phyloP scores from a whole-genome alignment of 2,113 vertebrate genomes.

The Aspiorhynchus laticeps region DNA sequence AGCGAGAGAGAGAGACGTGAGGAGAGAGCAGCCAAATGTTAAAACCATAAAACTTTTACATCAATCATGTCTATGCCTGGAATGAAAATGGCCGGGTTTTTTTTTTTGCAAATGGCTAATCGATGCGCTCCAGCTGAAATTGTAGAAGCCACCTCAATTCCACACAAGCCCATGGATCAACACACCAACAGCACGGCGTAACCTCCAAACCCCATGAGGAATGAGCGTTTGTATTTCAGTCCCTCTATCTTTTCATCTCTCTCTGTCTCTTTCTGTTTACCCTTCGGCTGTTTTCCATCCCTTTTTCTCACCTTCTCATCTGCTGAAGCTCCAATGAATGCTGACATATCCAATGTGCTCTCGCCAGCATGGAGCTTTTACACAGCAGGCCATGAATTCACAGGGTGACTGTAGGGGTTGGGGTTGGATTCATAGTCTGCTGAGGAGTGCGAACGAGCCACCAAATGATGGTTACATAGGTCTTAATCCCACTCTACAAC shows the following conservation, averaged over 20 bases:
- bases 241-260: slow-evolving; percentile 21
- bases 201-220: slow-evolving; percentile 9
- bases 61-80: slow-evolving; percentile 44
- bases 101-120: slow-evolving; percentile 36
- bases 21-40: slow-evolving; percentile 11
- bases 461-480: slow-evolving; percentile 5
- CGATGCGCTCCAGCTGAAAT: slow-evolving; percentile 14
- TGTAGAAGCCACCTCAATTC: slow-evolving; percentile 32
- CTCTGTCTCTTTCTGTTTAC: slow-evolving; percentile 27
- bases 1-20: background rate
- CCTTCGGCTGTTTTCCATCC: slow-evolving; percentile 28
- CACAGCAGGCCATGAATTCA: slow-evolving; percentile 14
- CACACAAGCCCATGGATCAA: slow-evolving; percentile 24
- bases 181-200: background rate
- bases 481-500: slow-evolving; percentile 20
- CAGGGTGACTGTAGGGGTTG: slow-evolving; percentile 10
- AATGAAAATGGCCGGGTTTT: slow-evolving; percentile 38
- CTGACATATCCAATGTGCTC: slow-evolving; percentile 29
- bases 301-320: slow-evolving; percentile 27
- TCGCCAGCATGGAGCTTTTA: slow-evolving; percentile 9
- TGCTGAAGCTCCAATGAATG: slow-evolving; percentile 4
- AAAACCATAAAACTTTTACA: slow-evolving; percentile 22
- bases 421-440: slow-evolving; percentile 10
- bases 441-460: slow-evolving; percentile 1
- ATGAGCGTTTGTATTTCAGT: slow-evolving; percentile 8